Percentiles rank a stretch among this genome's conserved stretches.
These are phyloP conservation scores for Trachelus troglodyta DNA, from an alignment of 2,888 invertebrate species.

Conservation along the genomic window DNA sequence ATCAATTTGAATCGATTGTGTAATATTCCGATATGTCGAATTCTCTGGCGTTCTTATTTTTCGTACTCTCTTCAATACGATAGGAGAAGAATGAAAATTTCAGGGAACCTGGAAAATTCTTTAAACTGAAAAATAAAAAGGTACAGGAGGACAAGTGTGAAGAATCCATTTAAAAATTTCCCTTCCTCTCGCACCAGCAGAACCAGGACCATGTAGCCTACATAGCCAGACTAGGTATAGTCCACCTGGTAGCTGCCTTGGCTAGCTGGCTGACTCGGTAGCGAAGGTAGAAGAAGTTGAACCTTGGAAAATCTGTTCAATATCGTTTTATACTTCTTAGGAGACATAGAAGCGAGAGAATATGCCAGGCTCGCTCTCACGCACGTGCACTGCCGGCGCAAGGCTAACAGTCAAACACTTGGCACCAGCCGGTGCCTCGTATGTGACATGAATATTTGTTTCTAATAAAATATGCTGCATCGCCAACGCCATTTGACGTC, in stretches of 20 bases:
- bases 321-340: conserved; percentile 61
- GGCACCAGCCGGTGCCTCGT: conserved; percentile 65
- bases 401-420: conserved; percentile 65
- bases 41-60: no score
- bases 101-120: not conserved
- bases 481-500: conserved; percentile 56
- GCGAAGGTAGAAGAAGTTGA: conserved; percentile 21
- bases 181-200: not conserved
- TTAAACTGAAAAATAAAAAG: not conserved
- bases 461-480: conserved; percentile 65
- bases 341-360: conserved; percentile 37
- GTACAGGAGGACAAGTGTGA: not conserved
- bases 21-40: not conserved
- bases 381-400: conserved; percentile 54
- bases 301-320: conserved; percentile 43
- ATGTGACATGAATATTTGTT: conserved; percentile 67
- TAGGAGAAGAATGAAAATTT: not conserved
- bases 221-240: not conserved
- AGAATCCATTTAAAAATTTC: not conserved
- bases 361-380: conserved; percentile 41
- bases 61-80: not conserved
- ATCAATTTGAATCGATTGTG: not conserved
- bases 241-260: not conserved
- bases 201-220: not conserved
- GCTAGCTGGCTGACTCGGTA: not conserved